Percentiles rank a stretch among this genome's conserved stretches.
These are phyloP conservation scores for Myotis planiceps DNA, from an alignment of 2,797 vertebrate species.

Conservation along the genomic window DNA sequence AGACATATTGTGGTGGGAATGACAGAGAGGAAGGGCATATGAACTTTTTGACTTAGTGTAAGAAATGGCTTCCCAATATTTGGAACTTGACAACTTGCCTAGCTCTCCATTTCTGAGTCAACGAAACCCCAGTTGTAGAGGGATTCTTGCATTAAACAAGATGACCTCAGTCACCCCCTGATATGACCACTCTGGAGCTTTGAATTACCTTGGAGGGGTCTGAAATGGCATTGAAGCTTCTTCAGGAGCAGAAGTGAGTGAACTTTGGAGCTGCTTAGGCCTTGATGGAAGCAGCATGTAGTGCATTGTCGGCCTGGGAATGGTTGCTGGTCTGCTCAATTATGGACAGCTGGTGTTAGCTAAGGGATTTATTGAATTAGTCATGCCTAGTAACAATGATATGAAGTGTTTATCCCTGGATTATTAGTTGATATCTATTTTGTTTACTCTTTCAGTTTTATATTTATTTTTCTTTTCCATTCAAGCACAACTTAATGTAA, in stretches of 20 bases:
- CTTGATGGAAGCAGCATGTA: not conserved
- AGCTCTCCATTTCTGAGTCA: not conserved
- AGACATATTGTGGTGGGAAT: not conserved
- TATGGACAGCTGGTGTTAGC: slow-evolving; percentile 65
- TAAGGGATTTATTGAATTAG: slow-evolving; percentile 56
- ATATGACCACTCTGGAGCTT: not conserved
- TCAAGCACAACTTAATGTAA: slow-evolving; percentile 5
- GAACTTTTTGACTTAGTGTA: not conserved
- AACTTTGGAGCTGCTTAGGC: not conserved
- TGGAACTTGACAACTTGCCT: not conserved
- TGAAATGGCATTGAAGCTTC: not conserved
- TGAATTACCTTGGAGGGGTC: not conserved
- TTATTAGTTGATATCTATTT: slow-evolving; percentile 42
- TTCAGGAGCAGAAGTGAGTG: not conserved
- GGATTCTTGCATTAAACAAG: not conserved
- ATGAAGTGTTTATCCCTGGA: slow-evolving; percentile 26
- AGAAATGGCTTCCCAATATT: not conserved
- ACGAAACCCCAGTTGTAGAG: not conserved
- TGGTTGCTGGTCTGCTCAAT: slow-evolving; percentile 46
- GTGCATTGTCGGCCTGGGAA: not conserved
- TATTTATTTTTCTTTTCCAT: slow-evolving; percentile 53
- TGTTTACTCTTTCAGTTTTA: slow-evolving; percentile 45
- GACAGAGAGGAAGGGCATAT: not conserved
- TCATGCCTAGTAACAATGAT: slow-evolving; percentile 58
- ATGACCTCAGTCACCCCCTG: not conserved